phyloP scores from a whole-genome alignment of 2,113 vertebrate species.

The Cyprinodon brontotheroides region DNA sequence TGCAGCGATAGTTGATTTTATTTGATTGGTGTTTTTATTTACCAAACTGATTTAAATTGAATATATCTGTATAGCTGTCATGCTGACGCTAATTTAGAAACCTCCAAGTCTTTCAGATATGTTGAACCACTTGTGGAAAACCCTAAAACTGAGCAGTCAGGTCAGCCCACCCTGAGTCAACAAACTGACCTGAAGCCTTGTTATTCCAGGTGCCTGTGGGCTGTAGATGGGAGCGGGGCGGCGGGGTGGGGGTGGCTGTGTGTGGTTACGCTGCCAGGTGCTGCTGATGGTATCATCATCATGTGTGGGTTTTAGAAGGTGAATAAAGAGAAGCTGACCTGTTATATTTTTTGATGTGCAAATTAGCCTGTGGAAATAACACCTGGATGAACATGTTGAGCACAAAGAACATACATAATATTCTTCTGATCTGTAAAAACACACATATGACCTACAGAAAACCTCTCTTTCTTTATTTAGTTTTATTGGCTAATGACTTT shows the following conservation, averaged over 20 bases:
- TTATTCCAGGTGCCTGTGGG: slow-evolving; percentile 60
- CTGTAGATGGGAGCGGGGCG: slow-evolving; percentile 26
- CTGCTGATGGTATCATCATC: slow-evolving; percentile 28
- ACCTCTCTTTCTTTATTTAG: neutral
- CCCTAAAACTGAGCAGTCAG: slow-evolving; percentile 3
- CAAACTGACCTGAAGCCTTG: slow-evolving; percentile 31
- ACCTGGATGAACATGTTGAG: neutral
- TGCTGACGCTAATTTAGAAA: neutral
- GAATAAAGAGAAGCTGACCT: neutral
- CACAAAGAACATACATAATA: neutral
- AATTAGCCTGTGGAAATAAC: neutral
- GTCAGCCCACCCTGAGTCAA: slow-evolving; percentile 32
- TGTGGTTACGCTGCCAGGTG: slow-evolving; percentile 40
- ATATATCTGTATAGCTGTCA: neutral
- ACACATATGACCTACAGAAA: neutral
- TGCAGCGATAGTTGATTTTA: neutral
- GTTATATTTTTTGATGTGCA: neutral
- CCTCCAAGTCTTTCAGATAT: neutral
- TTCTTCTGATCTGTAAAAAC: neutral
- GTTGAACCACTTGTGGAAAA: slow-evolving; percentile 4
- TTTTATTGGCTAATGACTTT: neutral
- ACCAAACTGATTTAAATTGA: neutral
- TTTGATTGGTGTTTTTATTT: neutral
- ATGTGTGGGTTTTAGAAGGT: slow-evolving; percentile 6
- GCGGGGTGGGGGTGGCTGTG: neutral